Conservation (phyloP, 2,888 invertebrate species). For the Rugalucina vietnamica region DNA sequence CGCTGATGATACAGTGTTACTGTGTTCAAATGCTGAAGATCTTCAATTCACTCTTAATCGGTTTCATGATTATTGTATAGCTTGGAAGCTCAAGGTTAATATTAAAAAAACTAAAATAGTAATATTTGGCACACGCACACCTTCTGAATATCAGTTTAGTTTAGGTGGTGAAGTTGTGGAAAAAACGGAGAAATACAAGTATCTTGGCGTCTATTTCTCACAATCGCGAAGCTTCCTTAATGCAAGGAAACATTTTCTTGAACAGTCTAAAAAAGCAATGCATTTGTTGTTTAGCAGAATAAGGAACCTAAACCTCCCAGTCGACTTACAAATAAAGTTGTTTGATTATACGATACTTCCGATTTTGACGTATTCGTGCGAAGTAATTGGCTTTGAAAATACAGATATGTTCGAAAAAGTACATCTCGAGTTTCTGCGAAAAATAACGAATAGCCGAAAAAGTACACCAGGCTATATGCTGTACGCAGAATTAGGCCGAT, state of each 20-base stretch:
- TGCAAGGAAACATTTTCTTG: neutral
- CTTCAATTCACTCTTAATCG: neutral
- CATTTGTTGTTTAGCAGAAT: slow-evolving; percentile 10
- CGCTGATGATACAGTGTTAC: neutral
- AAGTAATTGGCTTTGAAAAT: slow-evolving; percentile 28
- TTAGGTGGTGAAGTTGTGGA: neutral
- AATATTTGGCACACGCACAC: too few species aligned
- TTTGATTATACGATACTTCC: slow-evolving; percentile 17
- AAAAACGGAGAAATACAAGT: slow-evolving; percentile 19
- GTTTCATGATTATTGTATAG: neutral
- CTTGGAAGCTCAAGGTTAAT: neutral
- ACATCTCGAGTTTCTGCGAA: neutral
- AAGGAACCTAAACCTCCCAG: slow-evolving; percentile 18
- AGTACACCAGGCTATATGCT: slow-evolving; percentile 17
- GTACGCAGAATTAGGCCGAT: slow-evolving; percentile 15
- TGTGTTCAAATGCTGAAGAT: neutral
- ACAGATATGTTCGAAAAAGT: slow-evolving; percentile 17
- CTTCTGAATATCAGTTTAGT: too few species aligned
- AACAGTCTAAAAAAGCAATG: slow-evolving; percentile 23
- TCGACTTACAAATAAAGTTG: slow-evolving; percentile 20
- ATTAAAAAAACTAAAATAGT: neutral
- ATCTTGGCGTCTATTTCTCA: slow-evolving; percentile 14
- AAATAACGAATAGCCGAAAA: slow-evolving; percentile 11
- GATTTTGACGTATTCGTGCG: slow-evolving; percentile 30
- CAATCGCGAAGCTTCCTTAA: slow-evolving; percentile 20